These are phyloP conservation scores for Tenthredo distinguenda DNA, from an alignment of 2,888 invertebrate genomes.

Conservation along the genomic window DNA sequence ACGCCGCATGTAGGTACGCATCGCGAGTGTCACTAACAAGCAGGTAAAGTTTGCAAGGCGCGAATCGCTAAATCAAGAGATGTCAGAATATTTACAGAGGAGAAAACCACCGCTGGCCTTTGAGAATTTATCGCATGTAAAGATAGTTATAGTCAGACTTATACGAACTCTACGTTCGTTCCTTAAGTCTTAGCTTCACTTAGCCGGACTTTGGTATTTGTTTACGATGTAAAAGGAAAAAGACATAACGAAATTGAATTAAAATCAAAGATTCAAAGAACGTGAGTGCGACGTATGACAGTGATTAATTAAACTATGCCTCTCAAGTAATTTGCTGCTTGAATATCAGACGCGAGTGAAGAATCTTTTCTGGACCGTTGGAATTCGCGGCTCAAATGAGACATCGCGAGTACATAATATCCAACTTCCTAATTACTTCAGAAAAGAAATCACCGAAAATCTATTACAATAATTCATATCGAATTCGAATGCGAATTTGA, in stretches of 20 bases:
- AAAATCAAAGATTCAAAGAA: constrained; percentile 14
- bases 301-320: constrained; percentile 35
- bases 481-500: background rate
- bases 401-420: background rate
- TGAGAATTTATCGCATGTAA: constrained; percentile 61
- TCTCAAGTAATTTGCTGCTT: background rate
- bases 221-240: background rate
- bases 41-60: constrained; percentile 52
- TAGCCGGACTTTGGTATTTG: background rate
- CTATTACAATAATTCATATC: background rate
- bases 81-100: constrained; percentile 63
- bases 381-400: constrained; percentile 27
- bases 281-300: background rate
- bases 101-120: constrained; percentile 60
- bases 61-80: constrained; percentile 64
- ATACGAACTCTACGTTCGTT: background rate
- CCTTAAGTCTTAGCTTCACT: constrained; percentile 13
- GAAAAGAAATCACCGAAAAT: background rate
- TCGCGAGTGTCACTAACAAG: constrained; percentile 61
- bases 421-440: background rate
- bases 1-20: constrained; percentile 12
- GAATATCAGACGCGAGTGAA: background rate
- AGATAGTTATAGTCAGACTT: constrained; percentile 32
- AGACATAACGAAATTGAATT: background rate
- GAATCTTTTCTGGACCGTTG: background rate